Percentiles rank a stretch among this genome's conserved stretches.
Evolutionary conservation across 2,888 invertebrate species (phyloP).

Genomic region (Ariolimax columbianus): DNA sequence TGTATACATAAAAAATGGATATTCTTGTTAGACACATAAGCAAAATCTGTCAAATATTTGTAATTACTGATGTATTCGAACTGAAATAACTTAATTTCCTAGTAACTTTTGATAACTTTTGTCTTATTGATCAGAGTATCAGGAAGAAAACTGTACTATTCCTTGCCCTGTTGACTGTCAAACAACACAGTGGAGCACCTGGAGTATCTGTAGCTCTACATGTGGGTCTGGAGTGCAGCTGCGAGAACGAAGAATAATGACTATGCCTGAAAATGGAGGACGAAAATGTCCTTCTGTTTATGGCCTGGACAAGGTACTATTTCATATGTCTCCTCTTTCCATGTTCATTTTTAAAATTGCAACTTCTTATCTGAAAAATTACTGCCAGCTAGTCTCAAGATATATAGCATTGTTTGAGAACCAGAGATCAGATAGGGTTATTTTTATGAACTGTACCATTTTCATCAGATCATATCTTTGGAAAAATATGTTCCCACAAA

Average conservation of each 20-base stretch:
- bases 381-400: too few species aligned
- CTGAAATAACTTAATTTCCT: not conserved
- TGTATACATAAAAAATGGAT: too few species aligned
- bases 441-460: too few species aligned
- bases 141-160: slow-evolving; percentile 75
- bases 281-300: slow-evolving; percentile 13
- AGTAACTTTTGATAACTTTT: too few species aligned
- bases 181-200: slow-evolving; percentile 84
- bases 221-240: slow-evolving; percentile 83
- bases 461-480: too few species aligned
- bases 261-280: slow-evolving; percentile 61
- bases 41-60: not conserved
- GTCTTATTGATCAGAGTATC: slow-evolving; percentile 58
- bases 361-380: too few species aligned
- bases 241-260: slow-evolving; percentile 81
- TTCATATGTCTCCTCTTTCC: too few species aligned
- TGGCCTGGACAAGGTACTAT: not conserved
- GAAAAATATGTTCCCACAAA: too few species aligned
- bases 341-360: too few species aligned
- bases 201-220: slow-evolving; percentile 83
- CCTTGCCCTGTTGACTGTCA: slow-evolving; percentile 84
- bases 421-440: too few species aligned
- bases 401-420: too few species aligned
- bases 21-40: not conserved
- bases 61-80: not conserved